phyloP scores from a whole-genome alignment of 1,140 invertebrate species.

The Manduca sexta region DNA sequence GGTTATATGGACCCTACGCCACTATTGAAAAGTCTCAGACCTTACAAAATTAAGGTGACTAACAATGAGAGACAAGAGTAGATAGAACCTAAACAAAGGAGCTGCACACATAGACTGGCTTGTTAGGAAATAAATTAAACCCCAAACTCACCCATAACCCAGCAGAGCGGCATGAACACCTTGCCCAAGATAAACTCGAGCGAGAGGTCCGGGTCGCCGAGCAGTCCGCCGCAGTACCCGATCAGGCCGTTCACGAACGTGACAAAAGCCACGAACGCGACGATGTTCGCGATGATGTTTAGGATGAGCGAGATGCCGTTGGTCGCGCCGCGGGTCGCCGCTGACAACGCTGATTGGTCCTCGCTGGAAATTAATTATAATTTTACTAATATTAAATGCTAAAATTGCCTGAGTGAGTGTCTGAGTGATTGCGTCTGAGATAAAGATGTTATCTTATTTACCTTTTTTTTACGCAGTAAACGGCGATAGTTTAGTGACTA shows the following conservation, averaged over 20 bases:
- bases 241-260: conserved; percentile 88
- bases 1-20: too few relatives aligned
- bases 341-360: conserved; percentile 89
- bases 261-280: conserved; percentile 92
- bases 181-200: conserved; percentile 87
- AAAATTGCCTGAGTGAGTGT: too few relatives aligned
- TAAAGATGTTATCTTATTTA: too few relatives aligned
- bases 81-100: too few relatives aligned
- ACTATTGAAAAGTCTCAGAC: too few relatives aligned
- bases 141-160: conserved; percentile 73
- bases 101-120: too few relatives aligned
- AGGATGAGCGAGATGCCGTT: conserved; percentile 87
- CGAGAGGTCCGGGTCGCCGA: conserved; percentile 76
- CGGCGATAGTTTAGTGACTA: too few relatives aligned
- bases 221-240: conserved; percentile 84
- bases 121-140: not conserved
- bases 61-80: too few relatives aligned
- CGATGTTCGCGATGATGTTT: conserved; percentile 92
- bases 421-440: too few relatives aligned
- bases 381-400: not conserved
- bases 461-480: too few relatives aligned
- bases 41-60: too few relatives aligned
- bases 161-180: conserved; percentile 89
- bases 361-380: conserved; percentile 73
- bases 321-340: conserved; percentile 89